Percentiles rank a stretch among this genome's conserved stretches.
These are phyloP conservation scores for Helleia helle DNA, from an alignment of 2,888 invertebrate species.

Conservation along the genomic window DNA sequence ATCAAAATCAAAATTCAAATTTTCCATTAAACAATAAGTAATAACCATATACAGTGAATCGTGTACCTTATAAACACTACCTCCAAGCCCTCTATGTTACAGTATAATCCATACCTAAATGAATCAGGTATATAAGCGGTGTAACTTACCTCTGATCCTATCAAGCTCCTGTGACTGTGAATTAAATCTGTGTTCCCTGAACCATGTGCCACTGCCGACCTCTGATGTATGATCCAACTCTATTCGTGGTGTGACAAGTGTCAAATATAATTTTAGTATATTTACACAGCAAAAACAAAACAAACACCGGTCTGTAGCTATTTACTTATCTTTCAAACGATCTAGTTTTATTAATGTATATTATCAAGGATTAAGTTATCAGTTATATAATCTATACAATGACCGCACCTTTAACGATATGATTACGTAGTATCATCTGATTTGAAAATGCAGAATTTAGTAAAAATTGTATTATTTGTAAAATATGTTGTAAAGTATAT, in stretches of 20 bases:
- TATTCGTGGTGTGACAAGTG: slow-evolving; percentile 64
- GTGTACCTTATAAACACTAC: no score
- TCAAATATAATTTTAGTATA: slow-evolving; percentile 60
- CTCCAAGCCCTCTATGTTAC: no score
- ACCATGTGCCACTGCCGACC: slow-evolving; percentile 76
- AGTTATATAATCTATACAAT: not conserved
- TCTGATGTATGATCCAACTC: slow-evolving; percentile 71
- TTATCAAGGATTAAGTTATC: not conserved
- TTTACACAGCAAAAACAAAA: slow-evolving; percentile 69
- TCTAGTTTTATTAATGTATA: not conserved
- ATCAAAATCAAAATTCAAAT: no score
- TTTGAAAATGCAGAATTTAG: no score
- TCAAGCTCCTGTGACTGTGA: slow-evolving; percentile 77
- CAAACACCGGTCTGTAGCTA: slow-evolving; percentile 35
- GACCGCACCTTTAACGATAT: not conserved
- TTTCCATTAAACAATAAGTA: no score
- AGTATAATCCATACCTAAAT: no score
- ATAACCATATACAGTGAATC: no score
- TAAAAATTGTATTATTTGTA: no score
- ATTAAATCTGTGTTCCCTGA: slow-evolving; percentile 78
- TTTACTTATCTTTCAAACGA: slow-evolving; percentile 20
- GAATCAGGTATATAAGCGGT: no score
- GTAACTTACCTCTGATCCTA: slow-evolving; percentile 63
- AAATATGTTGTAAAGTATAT: no score
- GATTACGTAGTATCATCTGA: no score